Conservation (phyloP, 2,113 vertebrate genomes). For the Monarcha castaneiventris region DNA sequence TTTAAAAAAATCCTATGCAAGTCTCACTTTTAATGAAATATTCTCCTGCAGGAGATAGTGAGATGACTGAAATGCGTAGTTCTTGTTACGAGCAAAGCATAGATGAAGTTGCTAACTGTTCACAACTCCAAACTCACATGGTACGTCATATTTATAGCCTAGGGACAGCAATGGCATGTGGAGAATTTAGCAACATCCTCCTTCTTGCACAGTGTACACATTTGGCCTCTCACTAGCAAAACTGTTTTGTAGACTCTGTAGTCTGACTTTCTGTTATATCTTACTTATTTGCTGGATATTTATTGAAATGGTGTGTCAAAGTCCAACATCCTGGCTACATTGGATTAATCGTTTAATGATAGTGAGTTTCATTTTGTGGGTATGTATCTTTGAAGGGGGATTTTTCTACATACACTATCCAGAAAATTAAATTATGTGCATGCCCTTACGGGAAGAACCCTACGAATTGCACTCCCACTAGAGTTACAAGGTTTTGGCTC, state of each 20-base stretch:
- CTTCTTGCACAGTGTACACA: neutral
- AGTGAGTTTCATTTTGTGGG: neutral
- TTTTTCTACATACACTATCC: accelerated
- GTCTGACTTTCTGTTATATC: neutral
- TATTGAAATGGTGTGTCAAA: neutral
- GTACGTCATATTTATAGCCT: constrained; percentile 32
- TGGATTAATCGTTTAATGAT: accelerated
- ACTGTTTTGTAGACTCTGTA: neutral
- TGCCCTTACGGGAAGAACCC: neutral
- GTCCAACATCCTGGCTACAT: neutral
- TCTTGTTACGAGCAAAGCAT: neutral
- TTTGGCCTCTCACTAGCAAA: neutral
- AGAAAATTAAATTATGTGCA: neutral
- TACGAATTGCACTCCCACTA: accelerated
- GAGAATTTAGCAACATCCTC: constrained; percentile 58
- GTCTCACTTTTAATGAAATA: neutral
- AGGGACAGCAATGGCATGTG: constrained; percentile 34
- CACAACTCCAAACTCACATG: neutral
- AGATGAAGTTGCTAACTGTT: neutral
- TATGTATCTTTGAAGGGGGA: neutral
- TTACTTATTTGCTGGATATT: neutral
- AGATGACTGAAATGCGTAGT: neutral
- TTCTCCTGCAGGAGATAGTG: neutral
- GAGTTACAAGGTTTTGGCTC: neutral
- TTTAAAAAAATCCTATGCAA: neutral